Percentiles rank a stretch among this genome's conserved stretches.
Evolutionary conservation across 1,140 invertebrate species (phyloP).

Genomic region (Chironomus striatipennis): DNA sequence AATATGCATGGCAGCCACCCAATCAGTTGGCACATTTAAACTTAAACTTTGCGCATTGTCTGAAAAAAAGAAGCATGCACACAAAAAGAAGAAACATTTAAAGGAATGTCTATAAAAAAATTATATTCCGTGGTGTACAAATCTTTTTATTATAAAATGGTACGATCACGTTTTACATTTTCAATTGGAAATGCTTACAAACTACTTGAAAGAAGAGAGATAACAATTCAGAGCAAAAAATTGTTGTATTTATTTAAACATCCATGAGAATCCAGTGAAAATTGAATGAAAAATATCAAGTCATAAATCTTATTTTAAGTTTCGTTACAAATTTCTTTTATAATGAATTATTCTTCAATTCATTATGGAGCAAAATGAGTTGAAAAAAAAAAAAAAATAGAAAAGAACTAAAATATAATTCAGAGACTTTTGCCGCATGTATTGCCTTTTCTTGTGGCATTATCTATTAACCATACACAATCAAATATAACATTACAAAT

Average conservation of each 20-base stretch:
- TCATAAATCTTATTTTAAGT: slow-evolving; percentile 18
- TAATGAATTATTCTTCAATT: slow-evolving; percentile 20
- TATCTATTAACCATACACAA: slow-evolving; percentile 17
- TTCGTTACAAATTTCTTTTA: slow-evolving; percentile 11
- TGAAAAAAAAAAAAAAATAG: background rate
- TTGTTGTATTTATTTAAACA: background rate
- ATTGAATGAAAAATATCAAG: slow-evolving; percentile 13
- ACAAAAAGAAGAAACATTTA: background rate
- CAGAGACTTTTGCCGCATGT: background rate
- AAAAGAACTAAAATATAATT: too few relatives aligned
- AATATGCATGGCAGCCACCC: too few relatives aligned
- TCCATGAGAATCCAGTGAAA: slow-evolving; percentile 12
- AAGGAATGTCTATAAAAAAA: slow-evolving; percentile 22
- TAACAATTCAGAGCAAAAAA: slow-evolving; percentile 16
- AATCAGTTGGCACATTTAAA: too few relatives aligned
- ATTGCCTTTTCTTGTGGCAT: background rate
- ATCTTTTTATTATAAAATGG: slow-evolving; percentile 15
- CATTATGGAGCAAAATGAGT: background rate
- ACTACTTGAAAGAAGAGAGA: slow-evolving; percentile 8
- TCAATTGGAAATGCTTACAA: slow-evolving; percentile 4
- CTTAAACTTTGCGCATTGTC: background rate
- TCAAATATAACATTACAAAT: background rate
- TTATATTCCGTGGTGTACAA: background rate
- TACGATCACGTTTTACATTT: slow-evolving; percentile 9
- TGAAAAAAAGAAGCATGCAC: background rate